A percentile compares a stretch with the other conserved stretches of the same genome.
Evolutionary conservation across 1,140 invertebrate species (phyloP).

Genomic region (Andrena cerasifolii): DNA sequence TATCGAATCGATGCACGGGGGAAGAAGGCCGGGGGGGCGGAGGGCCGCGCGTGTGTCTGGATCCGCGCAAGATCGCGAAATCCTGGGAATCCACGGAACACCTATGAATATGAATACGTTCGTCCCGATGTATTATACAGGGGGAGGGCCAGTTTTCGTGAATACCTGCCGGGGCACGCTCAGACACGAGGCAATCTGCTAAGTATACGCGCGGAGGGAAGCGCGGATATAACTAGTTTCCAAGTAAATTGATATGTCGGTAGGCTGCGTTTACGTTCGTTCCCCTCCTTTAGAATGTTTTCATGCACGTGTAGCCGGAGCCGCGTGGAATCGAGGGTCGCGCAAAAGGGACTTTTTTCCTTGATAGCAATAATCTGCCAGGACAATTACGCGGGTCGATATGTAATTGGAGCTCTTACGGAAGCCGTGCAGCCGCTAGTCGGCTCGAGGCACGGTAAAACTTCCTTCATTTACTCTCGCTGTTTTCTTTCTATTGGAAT

Average conservation of each 20-base stretch:
- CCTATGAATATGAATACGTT: conserved; percentile 45
- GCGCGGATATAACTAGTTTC: conserved; percentile 38
- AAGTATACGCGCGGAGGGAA: conserved; percentile 3
- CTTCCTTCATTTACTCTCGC: neutral
- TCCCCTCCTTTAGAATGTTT: neutral
- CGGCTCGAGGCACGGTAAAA: too few relatives aligned
- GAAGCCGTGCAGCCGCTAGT: neutral
- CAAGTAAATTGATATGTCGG: conserved; percentile 42
- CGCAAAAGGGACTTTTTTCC: conserved; percentile 22
- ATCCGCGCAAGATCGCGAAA: conserved; percentile 47
- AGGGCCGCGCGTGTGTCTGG: neutral
- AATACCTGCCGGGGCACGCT: neutral
- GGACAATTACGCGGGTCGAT: conserved; percentile 42
- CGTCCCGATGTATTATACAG: neutral
- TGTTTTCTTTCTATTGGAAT: neutral
- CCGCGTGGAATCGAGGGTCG: conserved; percentile 1
- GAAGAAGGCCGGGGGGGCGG: too few relatives aligned
- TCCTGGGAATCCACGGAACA: conserved; percentile 37
- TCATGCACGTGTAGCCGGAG: neutral
- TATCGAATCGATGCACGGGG: conserved; percentile 19
- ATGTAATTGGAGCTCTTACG: conserved; percentile 32
- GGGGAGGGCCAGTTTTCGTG: conserved; percentile 1
- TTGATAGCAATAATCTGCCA: conserved; percentile 28
- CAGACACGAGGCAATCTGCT: conserved; percentile 11
- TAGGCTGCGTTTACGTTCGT: neutral